Conservation (phyloP, 2,888 invertebrate genomes). For the Ganaspis brasiliensis region DNA sequence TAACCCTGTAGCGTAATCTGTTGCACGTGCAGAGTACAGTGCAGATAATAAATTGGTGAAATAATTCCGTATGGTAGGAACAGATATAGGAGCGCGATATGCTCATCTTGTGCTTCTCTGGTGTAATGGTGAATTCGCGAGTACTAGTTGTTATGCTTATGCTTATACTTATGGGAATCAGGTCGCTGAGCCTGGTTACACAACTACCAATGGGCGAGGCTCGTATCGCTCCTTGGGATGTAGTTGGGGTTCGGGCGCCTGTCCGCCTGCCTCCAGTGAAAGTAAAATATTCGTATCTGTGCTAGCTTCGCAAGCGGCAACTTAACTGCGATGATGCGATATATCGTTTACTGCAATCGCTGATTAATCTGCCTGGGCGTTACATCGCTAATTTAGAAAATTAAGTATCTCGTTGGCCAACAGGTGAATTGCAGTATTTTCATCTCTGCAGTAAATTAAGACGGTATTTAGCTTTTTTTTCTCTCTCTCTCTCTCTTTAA, state of each 20-base stretch:
- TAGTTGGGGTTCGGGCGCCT: conserved; percentile 54
- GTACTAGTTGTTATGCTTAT: conserved; percentile 21
- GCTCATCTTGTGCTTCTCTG: conserved; percentile 2
- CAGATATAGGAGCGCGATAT: neutral
- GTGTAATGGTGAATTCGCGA: neutral
- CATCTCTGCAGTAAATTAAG: conserved; percentile 16
- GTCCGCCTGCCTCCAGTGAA: conserved; percentile 66
- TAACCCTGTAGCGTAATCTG: conserved; percentile 15
- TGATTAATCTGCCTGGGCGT: conserved; percentile 53
- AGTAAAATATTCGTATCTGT: conserved; percentile 69
- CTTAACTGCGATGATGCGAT: conserved; percentile 48
- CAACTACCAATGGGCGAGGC: conserved; percentile 75
- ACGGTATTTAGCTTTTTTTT: neutral
- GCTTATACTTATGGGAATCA: conserved; percentile 72
- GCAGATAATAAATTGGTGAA: conserved; percentile 36
- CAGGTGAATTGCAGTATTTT: conserved; percentile 35
- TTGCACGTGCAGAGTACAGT: conserved; percentile 38
- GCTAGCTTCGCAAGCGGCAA: conserved; percentile 25
- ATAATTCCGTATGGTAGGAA: conserved; percentile 18
- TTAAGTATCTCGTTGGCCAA: conserved; percentile 32
- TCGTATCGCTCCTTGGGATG: conserved; percentile 44
- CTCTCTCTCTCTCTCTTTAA: neutral
- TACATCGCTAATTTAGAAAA: conserved; percentile 38
- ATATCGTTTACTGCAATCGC: conserved; percentile 58
- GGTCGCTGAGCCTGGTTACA: conserved; percentile 71